Base-by-base conservation (phyloP, 2,888 invertebrate species). In the Drosophila yooni region DNA sequence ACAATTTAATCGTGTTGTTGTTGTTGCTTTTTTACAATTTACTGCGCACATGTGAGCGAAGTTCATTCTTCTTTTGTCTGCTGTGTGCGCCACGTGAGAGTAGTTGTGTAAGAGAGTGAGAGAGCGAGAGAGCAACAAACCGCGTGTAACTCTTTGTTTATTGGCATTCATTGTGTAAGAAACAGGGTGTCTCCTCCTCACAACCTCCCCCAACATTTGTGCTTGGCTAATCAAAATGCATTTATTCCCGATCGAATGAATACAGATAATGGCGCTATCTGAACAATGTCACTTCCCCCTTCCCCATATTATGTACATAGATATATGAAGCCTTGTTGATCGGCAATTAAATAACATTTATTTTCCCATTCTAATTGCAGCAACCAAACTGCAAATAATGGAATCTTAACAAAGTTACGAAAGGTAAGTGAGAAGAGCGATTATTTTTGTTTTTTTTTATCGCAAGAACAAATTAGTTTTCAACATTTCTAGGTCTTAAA, bases 41-140 rank as follows among this genome's bases (percentile, higher is more conserved):
- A 71, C 81, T 84, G 88, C 88, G 85, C 84, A 87, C 84, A 87
- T 85, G 82, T 82, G 79, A 85, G 75, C 70, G 62, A 64, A 69
- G 58, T 62, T 62, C 63, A 58, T 59, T 62, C 68, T 57, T 25
- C 33, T 36, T 27, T 25, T 34, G 2, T 54, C 38, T 58, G 11
- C 25, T 46, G 15, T 46, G 46, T 25, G 15, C 25, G 46, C 46
- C 25, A 46, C 60, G 31, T 57, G 70, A 62, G 66, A 59, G 67
- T 18, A 33, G 34, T 51, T 25, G 36, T 53, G 50, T 21, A 36
- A 58, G 52, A 40, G 34, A 46, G 63, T 43, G 60, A 36, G 62
- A 43, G 50, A 34, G 50, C 31, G 21, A n/a, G 58, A 31, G 64
- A 43, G 64, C 31, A 58, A 13, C 59, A 61, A 29, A 66, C 53